Evolutionary conservation across 2,888 invertebrate genomes (phyloP), one percentile per base, ranked within the genome.

Genomic region (Drosophila mulleri): DNA sequence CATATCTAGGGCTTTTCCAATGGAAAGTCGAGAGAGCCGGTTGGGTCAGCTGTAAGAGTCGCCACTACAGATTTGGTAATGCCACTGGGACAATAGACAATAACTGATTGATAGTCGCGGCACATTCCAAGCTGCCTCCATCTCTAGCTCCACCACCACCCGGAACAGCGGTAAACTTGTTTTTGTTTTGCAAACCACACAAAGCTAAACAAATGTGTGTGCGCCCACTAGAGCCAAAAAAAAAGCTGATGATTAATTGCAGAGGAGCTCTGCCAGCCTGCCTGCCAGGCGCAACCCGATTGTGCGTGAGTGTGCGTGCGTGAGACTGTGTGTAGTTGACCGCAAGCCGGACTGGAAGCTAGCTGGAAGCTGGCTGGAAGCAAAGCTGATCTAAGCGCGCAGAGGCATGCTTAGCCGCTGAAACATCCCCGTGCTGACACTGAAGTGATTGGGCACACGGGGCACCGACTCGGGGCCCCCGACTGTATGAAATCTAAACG

Each of bases 81-180:
- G 72, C 70, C 72, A 69, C 63, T 68, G 81, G 78, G 78, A 84
- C 89, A 84, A 84, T 81, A 83, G 86, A 88, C 71, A 67, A 77
- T 67, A 80, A 76, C 81, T 86, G 86, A 86, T 86, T 86, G 90
- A 89, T 86, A 86, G 88, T 89, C 90, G 63, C 74, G 86, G 90
- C 90, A 89, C 90, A 86, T 86, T 85, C 88, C 90, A 85, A 47
- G 75, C 69, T 68, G 42, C 71, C 65, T 58, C n/a, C n/a, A n/a
- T n/a, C 69, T 50, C 2, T 18, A 26, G 26, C 20, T 1, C 23
- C 37, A 23, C 65, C 41, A 9, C 41, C 41, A 41, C 18, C 72
- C 69, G 65, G 59, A 64, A 59, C 59, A 62, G 67, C 83, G 61
- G 60, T 60, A 83, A 86, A 86, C 88, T 80, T 78, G 86, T 86